phyloP scores from a whole-genome alignment of 2,888 invertebrate genomes.

The Galeopsomyia nigrocyanea region DNA sequence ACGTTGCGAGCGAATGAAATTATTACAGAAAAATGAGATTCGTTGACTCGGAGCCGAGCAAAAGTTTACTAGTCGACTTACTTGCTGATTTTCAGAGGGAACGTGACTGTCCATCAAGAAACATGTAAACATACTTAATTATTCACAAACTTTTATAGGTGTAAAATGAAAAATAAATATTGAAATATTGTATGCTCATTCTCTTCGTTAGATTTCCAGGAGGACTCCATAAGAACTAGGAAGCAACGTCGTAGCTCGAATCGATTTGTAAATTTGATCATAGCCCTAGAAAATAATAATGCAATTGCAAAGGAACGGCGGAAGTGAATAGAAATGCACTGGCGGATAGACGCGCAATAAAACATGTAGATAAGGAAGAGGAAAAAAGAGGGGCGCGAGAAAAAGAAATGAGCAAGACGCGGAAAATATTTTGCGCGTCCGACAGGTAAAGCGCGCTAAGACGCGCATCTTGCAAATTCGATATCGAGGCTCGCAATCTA shows the following conservation, averaged over 20 bases:
- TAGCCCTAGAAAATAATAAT: slow-evolving; percentile 3
- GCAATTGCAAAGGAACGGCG: neutral
- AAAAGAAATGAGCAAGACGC: neutral
- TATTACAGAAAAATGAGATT: slow-evolving; percentile 22
- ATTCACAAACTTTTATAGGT: too few relatives aligned
- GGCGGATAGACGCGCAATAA: slow-evolving; percentile 16
- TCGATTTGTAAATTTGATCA: too few relatives aligned
- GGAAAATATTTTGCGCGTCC: slow-evolving; percentile 33
- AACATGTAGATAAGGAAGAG: slow-evolving; percentile 17
- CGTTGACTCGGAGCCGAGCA: too few relatives aligned
- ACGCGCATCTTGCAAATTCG: slow-evolving; percentile 63
- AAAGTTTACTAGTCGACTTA: too few relatives aligned
- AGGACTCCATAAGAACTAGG: too few relatives aligned
- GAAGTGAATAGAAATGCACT: slow-evolving; percentile 17
- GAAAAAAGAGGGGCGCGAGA: neutral
- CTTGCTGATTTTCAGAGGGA: too few relatives aligned
- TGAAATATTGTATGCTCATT: too few relatives aligned
- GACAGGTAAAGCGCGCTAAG: slow-evolving; percentile 47
- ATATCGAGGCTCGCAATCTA: slow-evolving; percentile 66
- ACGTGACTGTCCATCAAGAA: too few relatives aligned
- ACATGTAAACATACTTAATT: too few relatives aligned
- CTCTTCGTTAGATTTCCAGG: too few relatives aligned
- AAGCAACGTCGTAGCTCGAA: too few relatives aligned
- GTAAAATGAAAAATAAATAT: too few relatives aligned
- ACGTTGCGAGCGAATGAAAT: slow-evolving; percentile 18